phyloP scores from a whole-genome alignment of 2,797 vertebrate species.

The Phalanger gymnotis region DNA sequence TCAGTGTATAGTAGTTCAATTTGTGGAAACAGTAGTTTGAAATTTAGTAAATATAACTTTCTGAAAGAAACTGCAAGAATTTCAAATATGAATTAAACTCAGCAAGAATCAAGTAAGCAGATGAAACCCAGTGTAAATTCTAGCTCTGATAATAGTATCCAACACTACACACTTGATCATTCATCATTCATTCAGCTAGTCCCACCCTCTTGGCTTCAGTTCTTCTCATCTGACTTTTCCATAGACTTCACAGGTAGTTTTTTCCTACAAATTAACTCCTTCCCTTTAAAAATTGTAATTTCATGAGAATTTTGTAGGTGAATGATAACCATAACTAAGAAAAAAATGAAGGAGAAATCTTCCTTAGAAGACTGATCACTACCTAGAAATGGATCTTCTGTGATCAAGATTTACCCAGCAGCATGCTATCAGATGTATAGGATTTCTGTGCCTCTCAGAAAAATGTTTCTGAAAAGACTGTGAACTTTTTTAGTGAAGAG shows the following conservation, averaged over 20 bases:
- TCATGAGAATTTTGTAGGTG: not conserved
- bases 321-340: not conserved
- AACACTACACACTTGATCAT: not conserved
- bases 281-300: not conserved
- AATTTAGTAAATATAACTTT: not conserved
- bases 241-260: not conserved
- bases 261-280: not conserved
- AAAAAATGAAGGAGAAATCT: not conserved
- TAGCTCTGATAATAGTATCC: not conserved
- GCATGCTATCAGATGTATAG: not conserved
- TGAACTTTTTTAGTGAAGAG: not conserved
- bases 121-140: not conserved
- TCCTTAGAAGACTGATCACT: not conserved
- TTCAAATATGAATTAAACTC: not conserved
- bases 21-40: not conserved
- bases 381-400: not conserved
- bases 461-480: not conserved
- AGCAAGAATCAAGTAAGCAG: not conserved
- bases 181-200: not conserved
- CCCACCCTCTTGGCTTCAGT: not conserved
- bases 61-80: not conserved
- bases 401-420: not conserved
- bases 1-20: not conserved
- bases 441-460: not conserved
- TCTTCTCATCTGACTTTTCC: not conserved